These are phyloP conservation scores for Triops longicaudatus DNA, from an alignment of 1,140 invertebrate genomes.

Conservation along the genomic window DNA sequence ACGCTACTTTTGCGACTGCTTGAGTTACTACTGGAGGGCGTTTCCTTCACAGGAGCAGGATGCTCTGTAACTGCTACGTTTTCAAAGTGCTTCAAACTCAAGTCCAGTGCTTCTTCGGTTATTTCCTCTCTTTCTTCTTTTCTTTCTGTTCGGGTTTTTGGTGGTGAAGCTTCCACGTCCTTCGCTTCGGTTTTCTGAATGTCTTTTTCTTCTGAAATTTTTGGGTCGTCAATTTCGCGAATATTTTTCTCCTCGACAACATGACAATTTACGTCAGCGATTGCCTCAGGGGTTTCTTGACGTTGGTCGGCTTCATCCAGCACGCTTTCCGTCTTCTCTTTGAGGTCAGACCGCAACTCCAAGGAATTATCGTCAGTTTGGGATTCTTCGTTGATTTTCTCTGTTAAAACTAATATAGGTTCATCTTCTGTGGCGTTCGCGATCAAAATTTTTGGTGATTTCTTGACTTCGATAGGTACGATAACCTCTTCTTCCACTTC, in stretches of 20 bases:
- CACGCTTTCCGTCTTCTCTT: neutral
- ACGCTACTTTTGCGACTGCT: neutral
- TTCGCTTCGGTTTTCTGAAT: neutral
- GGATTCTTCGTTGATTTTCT: neutral
- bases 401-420: neutral
- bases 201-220: neutral
- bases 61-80: neutral
- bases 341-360: neutral
- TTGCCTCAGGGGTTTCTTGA: neutral
- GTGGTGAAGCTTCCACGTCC: neutral
- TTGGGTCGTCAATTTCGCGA: no score
- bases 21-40: neutral
- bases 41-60: neutral
- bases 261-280: neutral
- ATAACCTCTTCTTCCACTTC: constrained; percentile 3
- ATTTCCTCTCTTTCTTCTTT: neutral
- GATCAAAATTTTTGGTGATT: neutral
- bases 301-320: neutral
- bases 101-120: neutral
- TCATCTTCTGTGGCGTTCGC: neutral
- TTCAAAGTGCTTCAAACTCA: neutral
- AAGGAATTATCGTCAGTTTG: neutral
- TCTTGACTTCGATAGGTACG: neutral
- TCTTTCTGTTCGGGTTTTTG: neutral
- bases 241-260: no score